A percentile compares a stretch with the other conserved stretches of the same genome.
Conservation (phyloP, 2,888 invertebrate genomes). For the Steinernema scapterisci region DNA sequence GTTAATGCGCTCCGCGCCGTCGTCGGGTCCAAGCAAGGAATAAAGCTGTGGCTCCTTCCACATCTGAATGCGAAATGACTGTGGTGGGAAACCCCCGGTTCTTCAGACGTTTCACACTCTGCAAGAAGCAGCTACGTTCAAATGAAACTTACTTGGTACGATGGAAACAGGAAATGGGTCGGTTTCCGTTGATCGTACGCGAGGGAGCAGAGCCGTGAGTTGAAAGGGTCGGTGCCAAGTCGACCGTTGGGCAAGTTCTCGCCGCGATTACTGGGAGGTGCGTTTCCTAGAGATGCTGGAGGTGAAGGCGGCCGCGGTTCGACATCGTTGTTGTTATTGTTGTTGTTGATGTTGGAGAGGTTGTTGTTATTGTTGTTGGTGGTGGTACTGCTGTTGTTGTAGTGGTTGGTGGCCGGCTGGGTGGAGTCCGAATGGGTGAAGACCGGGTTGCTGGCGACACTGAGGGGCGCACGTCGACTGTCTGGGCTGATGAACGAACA, state of each 20-base stretch:
- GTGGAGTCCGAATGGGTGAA: slow-evolving; percentile 2
- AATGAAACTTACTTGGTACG: slow-evolving; percentile 25
- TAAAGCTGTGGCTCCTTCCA: neutral
- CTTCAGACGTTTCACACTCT: too few relatives aligned
- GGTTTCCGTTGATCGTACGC: slow-evolving; percentile 11
- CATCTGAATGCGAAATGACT: neutral
- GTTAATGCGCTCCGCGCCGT: neutral
- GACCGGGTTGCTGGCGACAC: slow-evolving; percentile 2
- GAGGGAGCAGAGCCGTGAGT: slow-evolving; percentile 12
- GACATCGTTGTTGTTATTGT: slow-evolving; percentile 18
- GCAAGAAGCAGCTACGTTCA: neutral
- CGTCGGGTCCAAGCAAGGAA: neutral
- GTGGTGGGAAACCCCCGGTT: neutral
- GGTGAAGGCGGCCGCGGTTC: slow-evolving; percentile 10
- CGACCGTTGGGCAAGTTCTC: slow-evolving; percentile 16
- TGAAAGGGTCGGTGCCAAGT: slow-evolving; percentile 1
- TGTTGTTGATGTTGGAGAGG: neutral
- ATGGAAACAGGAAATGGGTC: slow-evolving; percentile 23
- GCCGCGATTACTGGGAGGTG: slow-evolving; percentile 15
- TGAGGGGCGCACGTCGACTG: neutral
- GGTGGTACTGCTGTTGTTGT: slow-evolving; percentile 3
- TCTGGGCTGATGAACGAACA: slow-evolving; percentile 30
- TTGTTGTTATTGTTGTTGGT: slow-evolving; percentile 8
- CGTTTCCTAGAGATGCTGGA: neutral
- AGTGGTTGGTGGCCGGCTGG: neutral